A percentile compares a stretch with the other conserved stretches of the same genome.
Evolutionary conservation across 2,113 vertebrate species (phyloP).

Genomic region (Chauna torquata): DNA sequence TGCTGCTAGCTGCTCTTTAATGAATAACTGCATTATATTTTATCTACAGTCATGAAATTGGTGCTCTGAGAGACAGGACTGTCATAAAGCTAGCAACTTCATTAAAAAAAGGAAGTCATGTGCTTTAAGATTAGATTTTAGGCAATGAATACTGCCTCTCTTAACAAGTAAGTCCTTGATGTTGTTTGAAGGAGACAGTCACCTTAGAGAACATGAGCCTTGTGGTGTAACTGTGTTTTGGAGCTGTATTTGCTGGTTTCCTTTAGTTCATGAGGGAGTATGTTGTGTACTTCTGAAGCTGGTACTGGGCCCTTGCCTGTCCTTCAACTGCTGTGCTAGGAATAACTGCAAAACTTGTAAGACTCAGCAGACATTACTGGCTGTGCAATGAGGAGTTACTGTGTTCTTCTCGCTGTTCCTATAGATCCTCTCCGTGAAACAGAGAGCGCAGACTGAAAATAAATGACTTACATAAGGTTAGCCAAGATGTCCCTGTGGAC

Average conservation of each 20-base stretch:
- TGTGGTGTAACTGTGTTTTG: background rate
- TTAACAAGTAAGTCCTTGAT: background rate
- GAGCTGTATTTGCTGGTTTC: background rate
- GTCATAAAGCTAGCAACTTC: background rate
- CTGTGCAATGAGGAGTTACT: background rate
- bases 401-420: background rate
- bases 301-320: background rate
- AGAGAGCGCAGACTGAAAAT: background rate
- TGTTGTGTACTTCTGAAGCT: background rate
- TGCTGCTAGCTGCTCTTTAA: background rate
- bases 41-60: background rate
- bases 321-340: background rate
- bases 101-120: background rate
- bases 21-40: background rate
- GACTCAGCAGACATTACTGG: background rate
- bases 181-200: background rate
- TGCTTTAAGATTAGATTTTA: background rate
- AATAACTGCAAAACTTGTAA: background rate
- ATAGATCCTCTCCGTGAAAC: background rate
- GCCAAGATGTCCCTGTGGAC: background rate
- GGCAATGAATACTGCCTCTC: background rate
- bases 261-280: background rate
- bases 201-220: background rate
- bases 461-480: fast-evolving
- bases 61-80: background rate